These are phyloP conservation scores for Premnoplex brunnescens DNA, from an alignment of 2,797 vertebrate genomes.

Conservation along the genomic window DNA sequence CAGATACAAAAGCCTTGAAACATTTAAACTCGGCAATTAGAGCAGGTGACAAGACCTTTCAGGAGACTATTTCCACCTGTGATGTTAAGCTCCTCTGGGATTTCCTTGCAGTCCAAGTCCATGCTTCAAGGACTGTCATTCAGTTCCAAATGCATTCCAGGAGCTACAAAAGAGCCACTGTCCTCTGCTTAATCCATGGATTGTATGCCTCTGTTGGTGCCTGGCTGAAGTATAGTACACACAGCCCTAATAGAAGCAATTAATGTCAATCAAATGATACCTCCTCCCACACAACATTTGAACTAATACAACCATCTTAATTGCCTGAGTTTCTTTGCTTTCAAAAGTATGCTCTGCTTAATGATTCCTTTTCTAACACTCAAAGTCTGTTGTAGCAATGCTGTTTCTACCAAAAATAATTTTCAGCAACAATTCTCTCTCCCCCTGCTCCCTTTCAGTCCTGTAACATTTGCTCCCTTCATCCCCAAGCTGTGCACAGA, in stretches of 20 bases:
- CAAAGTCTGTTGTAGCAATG: slow-evolving; percentile 25
- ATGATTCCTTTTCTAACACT: slow-evolving; percentile 29
- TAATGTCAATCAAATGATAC: slow-evolving; percentile 65
- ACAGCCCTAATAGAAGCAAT: slow-evolving; percentile 57
- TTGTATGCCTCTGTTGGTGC: slow-evolving; percentile 32
- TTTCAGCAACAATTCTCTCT: slow-evolving; percentile 8
- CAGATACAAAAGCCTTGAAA: slow-evolving; percentile 27
- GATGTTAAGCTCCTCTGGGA: slow-evolving; percentile 47
- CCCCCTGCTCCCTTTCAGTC: not conserved
- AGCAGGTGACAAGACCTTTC: slow-evolving; percentile 48
- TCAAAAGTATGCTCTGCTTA: not conserved
- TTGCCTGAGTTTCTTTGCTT: slow-evolving; percentile 16
- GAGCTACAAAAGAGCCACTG: slow-evolving; percentile 62
- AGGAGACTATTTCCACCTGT: slow-evolving; percentile 48
- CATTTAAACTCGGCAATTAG: slow-evolving; percentile 14
- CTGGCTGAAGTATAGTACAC: slow-evolving; percentile 30
- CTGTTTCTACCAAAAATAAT: slow-evolving; percentile 2
- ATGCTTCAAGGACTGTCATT: slow-evolving; percentile 26
- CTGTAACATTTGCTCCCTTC: slow-evolving; percentile 30
- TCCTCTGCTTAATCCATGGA: slow-evolving; percentile 42
- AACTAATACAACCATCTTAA: slow-evolving; percentile 25
- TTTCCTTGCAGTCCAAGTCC: not conserved
- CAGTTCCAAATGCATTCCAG: slow-evolving; percentile 2
- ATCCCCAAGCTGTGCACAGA: not conserved
- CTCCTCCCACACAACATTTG: slow-evolving; percentile 31